Conservation (phyloP, 2,113 vertebrate species). For the Silurus glanis region DNA sequence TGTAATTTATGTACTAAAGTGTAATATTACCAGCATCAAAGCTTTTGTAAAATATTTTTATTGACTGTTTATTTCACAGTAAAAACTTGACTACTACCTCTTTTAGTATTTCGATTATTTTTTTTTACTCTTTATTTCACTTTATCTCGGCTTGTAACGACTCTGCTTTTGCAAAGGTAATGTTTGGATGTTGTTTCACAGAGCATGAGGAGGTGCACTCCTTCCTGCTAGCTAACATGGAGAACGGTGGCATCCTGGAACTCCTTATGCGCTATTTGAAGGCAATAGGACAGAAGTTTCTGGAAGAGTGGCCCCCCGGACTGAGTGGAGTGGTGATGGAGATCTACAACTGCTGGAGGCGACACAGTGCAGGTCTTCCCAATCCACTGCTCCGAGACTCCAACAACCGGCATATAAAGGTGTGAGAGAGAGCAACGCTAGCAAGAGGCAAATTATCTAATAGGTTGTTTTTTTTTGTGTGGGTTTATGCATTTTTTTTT, state of each 20-base stretch:
- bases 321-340: slow-evolving; percentile 84
- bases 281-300: slow-evolving; percentile 84
- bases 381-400: slow-evolving; percentile 90
- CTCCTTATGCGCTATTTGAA: slow-evolving; percentile 93
- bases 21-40: neutral
- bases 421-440: slow-evolving; percentile 46
- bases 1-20: neutral
- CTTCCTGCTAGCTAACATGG: slow-evolving; percentile 85
- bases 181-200: slow-evolving; percentile 52
- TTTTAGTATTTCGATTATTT: too few species aligned
- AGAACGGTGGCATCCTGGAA: slow-evolving; percentile 90
- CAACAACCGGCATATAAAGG: slow-evolving; percentile 85
- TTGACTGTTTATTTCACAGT: neutral
- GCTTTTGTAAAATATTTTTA: neutral
- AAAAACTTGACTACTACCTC: neutral
- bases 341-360: slow-evolving; percentile 87
- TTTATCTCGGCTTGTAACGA: neutral
- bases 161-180: neutral
- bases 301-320: slow-evolving; percentile 86
- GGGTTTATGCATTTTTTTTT: neutral
- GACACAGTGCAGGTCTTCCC: slow-evolving; percentile 88
- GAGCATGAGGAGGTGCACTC: slow-evolving; percentile 89
- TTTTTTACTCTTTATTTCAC: neutral
- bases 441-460: too few species aligned
- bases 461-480: neutral